A percentile compares a stretch with the other conserved stretches of the same genome.
These are phyloP conservation scores for Enteromius viviparus DNA, from an alignment of 2,797 vertebrate species.

Conservation along the genomic window DNA sequence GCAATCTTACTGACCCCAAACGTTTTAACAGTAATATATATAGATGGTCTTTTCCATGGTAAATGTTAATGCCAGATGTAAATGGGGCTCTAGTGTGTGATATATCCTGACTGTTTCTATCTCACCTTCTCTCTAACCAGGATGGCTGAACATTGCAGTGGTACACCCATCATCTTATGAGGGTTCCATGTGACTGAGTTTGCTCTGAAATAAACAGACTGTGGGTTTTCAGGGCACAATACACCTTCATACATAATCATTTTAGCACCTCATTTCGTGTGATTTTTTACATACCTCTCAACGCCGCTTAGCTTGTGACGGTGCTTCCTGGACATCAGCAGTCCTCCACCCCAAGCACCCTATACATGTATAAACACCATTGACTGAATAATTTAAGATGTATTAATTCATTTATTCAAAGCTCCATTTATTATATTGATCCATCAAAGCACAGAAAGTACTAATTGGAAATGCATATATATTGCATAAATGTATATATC, in stretches of 20 bases:
- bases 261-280: background rate
- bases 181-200: constrained; percentile 93
- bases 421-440: background rate
- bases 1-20: background rate
- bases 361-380: constrained; percentile 62
- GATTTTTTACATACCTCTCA: constrained; percentile 82
- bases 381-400: constrained; percentile 17
- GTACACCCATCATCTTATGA: constrained; percentile 99
- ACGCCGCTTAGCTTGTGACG: constrained; percentile 93
- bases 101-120: background rate
- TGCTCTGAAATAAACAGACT: constrained; percentile 76
- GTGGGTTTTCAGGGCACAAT: background rate
- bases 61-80: background rate
- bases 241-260: background rate
- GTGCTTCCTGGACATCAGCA: constrained; percentile 97
- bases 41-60: constrained; percentile 21
- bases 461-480: background rate
- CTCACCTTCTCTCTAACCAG: constrained; percentile 95
- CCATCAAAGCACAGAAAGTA: background rate
- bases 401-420: background rate
- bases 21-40: background rate
- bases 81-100: background rate
- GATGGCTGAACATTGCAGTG: constrained; percentile 96
- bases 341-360: constrained; percentile 97
- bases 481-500: background rate